These are phyloP conservation scores for Cataglyphis altisquamis DNA, from an alignment of 2,888 invertebrate species.

Conservation along the genomic window DNA sequence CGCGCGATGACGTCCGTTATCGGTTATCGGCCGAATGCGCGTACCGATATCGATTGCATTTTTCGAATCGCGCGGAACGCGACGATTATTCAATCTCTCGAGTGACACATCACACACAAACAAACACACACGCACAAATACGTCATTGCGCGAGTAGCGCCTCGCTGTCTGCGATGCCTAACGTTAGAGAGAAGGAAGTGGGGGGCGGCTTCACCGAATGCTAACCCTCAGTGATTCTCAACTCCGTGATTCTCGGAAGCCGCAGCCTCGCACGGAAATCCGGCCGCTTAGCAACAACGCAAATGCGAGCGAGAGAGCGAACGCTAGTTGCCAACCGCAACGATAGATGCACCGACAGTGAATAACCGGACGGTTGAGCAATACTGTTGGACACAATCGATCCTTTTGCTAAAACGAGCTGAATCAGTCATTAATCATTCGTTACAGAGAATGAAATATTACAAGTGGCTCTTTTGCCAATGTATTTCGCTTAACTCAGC, in stretches of 20 bases:
- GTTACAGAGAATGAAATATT: conserved; percentile 27
- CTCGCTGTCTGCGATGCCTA: conserved; percentile 71
- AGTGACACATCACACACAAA: conserved; percentile 63
- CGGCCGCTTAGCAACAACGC: conserved; percentile 55
- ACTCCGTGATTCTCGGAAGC: neutral
- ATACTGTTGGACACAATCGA: conserved; percentile 50
- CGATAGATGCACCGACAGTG: conserved; percentile 35
- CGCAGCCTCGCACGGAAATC: conserved; percentile 43
- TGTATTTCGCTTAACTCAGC: neutral
- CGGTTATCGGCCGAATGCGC: conserved; percentile 60
- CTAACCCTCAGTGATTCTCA: conserved; percentile 49
- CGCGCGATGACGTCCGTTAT: conserved; percentile 58
- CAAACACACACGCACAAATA: neutral
- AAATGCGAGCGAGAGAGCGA: conserved; percentile 12
- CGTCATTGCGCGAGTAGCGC: conserved; percentile 71
- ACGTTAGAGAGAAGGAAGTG: neutral
- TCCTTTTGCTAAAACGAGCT: conserved; percentile 45
- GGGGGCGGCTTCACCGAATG: neutral
- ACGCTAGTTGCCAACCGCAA: conserved; percentile 31
- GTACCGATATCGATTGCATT: conserved; percentile 69
- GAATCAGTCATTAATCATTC: conserved; percentile 51
- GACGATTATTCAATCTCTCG: conserved; percentile 75
- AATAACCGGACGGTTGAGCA: conserved; percentile 47
- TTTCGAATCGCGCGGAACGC: conserved; percentile 72
- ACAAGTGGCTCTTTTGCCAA: conserved; percentile 3